These are phyloP conservation scores for Pollenia angustigena DNA, from an alignment of 2,888 invertebrate genomes.

Conservation along the genomic window DNA sequence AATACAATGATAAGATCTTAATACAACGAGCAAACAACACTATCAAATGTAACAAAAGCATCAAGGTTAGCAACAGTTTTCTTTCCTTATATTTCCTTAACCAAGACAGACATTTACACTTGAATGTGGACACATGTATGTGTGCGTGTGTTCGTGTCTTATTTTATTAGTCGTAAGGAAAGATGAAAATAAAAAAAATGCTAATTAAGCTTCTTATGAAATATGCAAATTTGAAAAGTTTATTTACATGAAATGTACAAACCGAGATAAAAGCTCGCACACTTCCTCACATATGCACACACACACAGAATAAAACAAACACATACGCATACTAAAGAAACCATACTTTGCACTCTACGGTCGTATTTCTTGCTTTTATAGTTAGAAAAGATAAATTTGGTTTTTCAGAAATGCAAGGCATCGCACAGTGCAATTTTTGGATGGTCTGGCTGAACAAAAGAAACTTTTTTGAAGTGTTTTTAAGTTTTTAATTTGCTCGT, in stretches of 20 bases:
- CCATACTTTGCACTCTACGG: conserved; percentile 14
- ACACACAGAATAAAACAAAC: not conserved
- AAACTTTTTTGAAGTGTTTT: too few species aligned
- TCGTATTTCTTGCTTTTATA: conserved; percentile 10
- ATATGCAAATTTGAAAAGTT: conserved; percentile 70
- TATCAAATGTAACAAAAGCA: not conserved
- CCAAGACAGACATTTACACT: not conserved
- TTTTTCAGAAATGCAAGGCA: not conserved
- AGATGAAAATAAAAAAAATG: conserved; percentile 57
- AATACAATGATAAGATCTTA: conserved; percentile 41
- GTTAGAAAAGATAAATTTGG: conserved; percentile 21
- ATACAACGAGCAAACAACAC: not conserved
- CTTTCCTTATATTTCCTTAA: not conserved
- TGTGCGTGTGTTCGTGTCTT: not conserved
- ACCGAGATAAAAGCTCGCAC: not conserved
- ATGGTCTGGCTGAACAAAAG: too few species aligned
- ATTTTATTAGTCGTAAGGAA: conserved; percentile 4
- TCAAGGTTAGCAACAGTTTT: conserved; percentile 20
- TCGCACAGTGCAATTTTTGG: not conserved
- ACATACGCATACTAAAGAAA: not conserved
- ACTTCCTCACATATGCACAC: not conserved
- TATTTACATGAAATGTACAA: conserved; percentile 58
- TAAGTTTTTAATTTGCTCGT: too few species aligned
- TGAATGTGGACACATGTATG: not conserved
- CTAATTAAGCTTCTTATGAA: conserved; percentile 71